phyloP scores from a whole-genome alignment of 2,797 vertebrate genomes.

The Uromys caudimaculatus region DNA sequence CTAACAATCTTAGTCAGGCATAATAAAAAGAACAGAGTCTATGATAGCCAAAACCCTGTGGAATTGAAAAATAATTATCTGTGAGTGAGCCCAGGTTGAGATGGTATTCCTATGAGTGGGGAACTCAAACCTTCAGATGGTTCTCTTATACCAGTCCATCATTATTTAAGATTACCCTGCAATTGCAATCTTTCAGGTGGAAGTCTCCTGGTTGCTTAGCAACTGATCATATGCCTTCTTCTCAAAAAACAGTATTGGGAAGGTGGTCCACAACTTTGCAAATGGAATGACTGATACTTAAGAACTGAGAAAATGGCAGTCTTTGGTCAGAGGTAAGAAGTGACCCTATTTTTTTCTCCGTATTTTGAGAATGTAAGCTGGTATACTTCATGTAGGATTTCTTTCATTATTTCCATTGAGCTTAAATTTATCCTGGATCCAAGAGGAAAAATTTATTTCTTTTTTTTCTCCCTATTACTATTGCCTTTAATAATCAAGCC shows the following conservation, averaged over 20 bases:
- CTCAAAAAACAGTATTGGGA: background rate
- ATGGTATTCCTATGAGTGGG: background rate
- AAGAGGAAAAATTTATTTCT: background rate
- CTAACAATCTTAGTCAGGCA: constrained; percentile 5
- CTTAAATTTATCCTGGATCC: background rate
- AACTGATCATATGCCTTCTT: background rate
- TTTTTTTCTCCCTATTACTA: background rate
- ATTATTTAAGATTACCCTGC: background rate
- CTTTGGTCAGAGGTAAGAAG: background rate
- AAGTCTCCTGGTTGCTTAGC: background rate
- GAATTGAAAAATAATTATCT: background rate
- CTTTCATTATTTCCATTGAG: background rate
- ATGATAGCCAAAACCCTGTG: background rate
- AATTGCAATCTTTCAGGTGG: background rate
- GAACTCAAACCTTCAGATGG: background rate
- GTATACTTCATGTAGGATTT: background rate
- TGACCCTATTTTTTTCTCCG: background rate
- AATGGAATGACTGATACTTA: background rate
- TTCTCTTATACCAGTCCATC: background rate
- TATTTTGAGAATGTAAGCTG: background rate
- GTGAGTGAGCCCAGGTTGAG: background rate
- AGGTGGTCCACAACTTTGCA: background rate
- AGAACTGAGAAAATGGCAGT: background rate
- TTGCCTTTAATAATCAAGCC: background rate
- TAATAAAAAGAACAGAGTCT: background rate